Conservation (phyloP, 2,888 invertebrate genomes). For the Chymomyza amoena region DNA sequence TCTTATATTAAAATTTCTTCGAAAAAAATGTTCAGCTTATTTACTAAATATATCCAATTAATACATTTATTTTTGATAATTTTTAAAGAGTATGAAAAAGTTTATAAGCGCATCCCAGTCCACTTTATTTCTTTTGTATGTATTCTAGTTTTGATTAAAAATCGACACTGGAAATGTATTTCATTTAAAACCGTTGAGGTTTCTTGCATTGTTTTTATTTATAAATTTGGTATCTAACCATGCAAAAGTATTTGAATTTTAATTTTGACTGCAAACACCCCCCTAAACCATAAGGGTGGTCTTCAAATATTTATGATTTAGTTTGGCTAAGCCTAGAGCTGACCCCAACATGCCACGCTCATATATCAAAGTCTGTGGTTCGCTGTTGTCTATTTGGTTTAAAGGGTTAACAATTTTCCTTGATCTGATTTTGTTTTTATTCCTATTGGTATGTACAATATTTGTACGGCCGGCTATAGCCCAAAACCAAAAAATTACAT, state of each 20-base stretch:
- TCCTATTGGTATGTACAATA: too few species aligned
- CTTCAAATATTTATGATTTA: slow-evolving; percentile 29
- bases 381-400: slow-evolving; percentile 23
- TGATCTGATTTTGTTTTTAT: too few species aligned
- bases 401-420: too few species aligned
- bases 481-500: slow-evolving; percentile 44
- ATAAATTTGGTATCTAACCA: slow-evolving; percentile 23
- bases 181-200: slow-evolving; percentile 45
- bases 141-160: slow-evolving; percentile 54
- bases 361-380: slow-evolving; percentile 51
- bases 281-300: neutral
- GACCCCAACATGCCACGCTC: slow-evolving; percentile 25
- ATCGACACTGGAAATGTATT: slow-evolving; percentile 53
- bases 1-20: too few species aligned
- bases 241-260: slow-evolving; percentile 61
- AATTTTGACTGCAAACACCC: slow-evolving; percentile 47
- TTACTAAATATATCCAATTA: too few species aligned
- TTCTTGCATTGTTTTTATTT: neutral
- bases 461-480: too few species aligned
- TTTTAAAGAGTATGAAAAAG: too few species aligned
- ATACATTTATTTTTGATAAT: neutral
- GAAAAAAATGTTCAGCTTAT: too few species aligned
- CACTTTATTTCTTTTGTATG: neutral
- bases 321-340: slow-evolving; percentile 6
- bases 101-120: too few species aligned